Base-by-base conservation (phyloP, 2,797 vertebrate species). In the Lepidocolaptes lacrymiger region DNA sequence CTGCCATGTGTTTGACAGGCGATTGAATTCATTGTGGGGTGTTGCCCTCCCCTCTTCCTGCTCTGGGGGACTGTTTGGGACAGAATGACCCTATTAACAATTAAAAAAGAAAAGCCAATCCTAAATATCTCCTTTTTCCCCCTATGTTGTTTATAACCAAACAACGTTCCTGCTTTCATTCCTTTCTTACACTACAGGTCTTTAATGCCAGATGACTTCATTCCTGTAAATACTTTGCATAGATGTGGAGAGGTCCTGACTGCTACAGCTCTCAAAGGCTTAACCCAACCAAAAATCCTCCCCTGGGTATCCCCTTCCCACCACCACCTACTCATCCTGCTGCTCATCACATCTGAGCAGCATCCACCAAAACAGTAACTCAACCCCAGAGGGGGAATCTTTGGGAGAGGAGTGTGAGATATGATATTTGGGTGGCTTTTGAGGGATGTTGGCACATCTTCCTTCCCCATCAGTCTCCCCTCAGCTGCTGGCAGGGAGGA, bases 1-100 rank as follows among this genome's bases (percentile, higher is more conserved):
- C 95, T 95, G 92, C 91, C 92, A 97, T 97, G 95, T 97, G 96
- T 94, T 96, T 95, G 85, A 96, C 94, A 96, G 84, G 85, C 5
- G 14, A 94, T 89, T 90, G 86, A 95, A 93, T 94, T 96, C 92
- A 82, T 93, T 97, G 85, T 88, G 80, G 91, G 86, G 94, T 78
- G 49, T 75, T 94, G 54, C 62, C 43, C 67, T 85, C 86, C 77
- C 91, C 63, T 81, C 52, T 89, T 41, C 39, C 66, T 75, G 43
- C 89, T 92, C 94, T 66, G 55, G 67, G 85, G 91, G 80, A 74
- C 91, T 55, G 41, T 91, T 91, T 15, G 28, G 80, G 84, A 89
- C 88, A 71, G 74, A 96, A 93, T 82, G 85, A 94, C 96, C 93
- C 78, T 83, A 90, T 90, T 84, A 93, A 88, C 83, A 94, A 87